Evolutionary conservation across 2,888 invertebrate genomes (phyloP).

Genomic region (Sarcophaga variegata): DNA sequence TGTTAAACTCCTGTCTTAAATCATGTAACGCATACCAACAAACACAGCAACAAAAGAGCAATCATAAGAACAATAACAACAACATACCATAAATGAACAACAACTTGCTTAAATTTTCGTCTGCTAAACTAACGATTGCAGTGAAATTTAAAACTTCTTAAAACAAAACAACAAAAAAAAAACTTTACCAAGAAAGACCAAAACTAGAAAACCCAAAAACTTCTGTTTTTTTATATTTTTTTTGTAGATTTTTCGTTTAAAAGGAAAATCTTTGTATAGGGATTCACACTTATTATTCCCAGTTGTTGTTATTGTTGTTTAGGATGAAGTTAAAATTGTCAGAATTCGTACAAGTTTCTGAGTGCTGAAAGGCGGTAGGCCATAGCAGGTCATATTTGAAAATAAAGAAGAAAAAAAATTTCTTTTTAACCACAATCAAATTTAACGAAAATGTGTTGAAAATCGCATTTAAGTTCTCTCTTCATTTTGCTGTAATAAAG

Average conservation of each 20-base stretch:
- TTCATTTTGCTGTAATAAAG: too few relatives aligned
- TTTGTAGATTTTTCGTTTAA: neutral
- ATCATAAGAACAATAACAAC: neutral
- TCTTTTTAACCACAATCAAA: too few relatives aligned
- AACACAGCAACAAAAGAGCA: neutral
- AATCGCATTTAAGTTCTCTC: too few relatives aligned
- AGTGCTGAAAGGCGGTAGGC: too few relatives aligned
- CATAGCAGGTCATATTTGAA: too few relatives aligned
- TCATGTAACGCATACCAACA: neutral
- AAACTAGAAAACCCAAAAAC: slow-evolving; percentile 36
- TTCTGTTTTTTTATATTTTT: neutral
- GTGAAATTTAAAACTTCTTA: slow-evolving; percentile 44
- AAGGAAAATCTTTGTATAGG: slow-evolving; percentile 37
- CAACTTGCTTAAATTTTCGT: slow-evolving; percentile 30
- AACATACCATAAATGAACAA: slow-evolving; percentile 37
- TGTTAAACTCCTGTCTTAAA: neutral
- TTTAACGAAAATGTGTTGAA: too few relatives aligned
- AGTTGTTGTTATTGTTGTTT: neutral
- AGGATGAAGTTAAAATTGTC: neutral
- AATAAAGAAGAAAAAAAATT: too few relatives aligned
- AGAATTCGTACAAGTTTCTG: neutral
- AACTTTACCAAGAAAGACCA: neutral
- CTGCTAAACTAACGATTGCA: slow-evolving; percentile 1
- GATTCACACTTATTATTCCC: slow-evolving; percentile 45
- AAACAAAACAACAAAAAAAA: slow-evolving; percentile 6